Evolutionary conservation across 2,113 vertebrate genomes (phyloP).

Genomic region (Lanius collurio): DNA sequence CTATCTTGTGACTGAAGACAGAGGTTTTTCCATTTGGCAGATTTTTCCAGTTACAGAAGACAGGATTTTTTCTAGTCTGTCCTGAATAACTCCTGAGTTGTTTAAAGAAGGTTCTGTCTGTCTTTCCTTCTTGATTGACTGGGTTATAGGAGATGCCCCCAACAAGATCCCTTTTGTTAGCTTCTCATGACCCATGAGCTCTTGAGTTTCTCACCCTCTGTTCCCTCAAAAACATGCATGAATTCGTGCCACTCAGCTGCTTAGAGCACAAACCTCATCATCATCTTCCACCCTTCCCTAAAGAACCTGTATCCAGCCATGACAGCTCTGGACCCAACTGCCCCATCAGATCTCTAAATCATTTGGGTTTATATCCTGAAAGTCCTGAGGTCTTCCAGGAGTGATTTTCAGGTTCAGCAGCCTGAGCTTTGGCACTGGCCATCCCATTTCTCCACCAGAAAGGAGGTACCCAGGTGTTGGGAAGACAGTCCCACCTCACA

Average conservation of each 20-base stretch:
- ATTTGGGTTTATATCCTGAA: background rate
- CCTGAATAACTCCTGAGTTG: background rate
- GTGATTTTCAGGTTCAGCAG: background rate
- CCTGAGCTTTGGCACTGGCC: background rate
- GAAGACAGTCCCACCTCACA: background rate
- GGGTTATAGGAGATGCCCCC: background rate
- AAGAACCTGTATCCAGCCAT: background rate
- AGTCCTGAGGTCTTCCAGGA: background rate
- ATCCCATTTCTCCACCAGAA: background rate
- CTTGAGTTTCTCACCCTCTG: background rate
- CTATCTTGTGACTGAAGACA: background rate
- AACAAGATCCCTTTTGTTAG: background rate
- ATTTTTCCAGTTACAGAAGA: background rate
- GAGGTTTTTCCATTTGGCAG: background rate
- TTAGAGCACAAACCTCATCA: background rate
- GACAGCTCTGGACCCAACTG: background rate
- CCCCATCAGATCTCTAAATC: background rate
- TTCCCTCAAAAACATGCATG: background rate
- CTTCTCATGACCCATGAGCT: background rate
- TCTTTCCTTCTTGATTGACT: background rate
- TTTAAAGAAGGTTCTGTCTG: background rate
- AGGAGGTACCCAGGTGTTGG: background rate
- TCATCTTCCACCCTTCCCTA: background rate
- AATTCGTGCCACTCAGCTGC: background rate
- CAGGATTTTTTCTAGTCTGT: background rate